phyloP scores from a whole-genome alignment of 2,797 vertebrate species.

The Falco novaeseelandiae region DNA sequence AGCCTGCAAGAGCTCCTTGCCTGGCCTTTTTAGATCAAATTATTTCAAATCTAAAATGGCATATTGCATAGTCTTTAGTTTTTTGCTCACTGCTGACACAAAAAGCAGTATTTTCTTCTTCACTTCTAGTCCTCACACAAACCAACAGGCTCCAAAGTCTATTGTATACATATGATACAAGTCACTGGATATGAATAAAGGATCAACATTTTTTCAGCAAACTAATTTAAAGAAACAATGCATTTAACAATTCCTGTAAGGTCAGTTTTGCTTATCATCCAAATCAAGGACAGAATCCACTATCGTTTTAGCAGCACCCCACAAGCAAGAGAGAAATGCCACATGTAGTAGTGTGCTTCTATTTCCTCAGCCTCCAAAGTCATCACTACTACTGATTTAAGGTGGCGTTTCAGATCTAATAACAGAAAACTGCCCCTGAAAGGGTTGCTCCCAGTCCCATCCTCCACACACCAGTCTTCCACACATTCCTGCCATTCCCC shows the following conservation, averaged over 20 bases:
- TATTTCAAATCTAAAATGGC: background rate
- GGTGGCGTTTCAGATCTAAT: background rate
- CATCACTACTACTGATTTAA: background rate
- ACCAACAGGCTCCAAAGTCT: background rate
- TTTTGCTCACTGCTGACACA: background rate
- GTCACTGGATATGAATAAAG: background rate
- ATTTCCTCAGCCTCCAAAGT: background rate
- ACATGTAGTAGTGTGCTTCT: background rate
- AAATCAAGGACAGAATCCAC: background rate
- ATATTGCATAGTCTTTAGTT: background rate
- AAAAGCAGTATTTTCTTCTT: background rate
- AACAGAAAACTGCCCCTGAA: background rate
- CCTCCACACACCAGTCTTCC: background rate
- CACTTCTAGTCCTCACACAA: background rate
- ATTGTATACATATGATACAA: background rate
- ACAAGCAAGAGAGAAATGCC: background rate
- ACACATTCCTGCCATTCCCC: background rate
- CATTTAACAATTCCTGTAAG: background rate
- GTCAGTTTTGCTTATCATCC: too few relatives aligned
- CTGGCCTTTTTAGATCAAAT: background rate
- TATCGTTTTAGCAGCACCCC: background rate
- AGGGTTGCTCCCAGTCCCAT: background rate
- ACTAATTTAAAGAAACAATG: background rate
- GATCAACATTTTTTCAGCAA: background rate
- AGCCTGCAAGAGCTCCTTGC: background rate